Percentiles rank a stretch among this genome's conserved stretches.
These are phyloP conservation scores for Napeogenes sylphis DNA, from an alignment of 2,888 invertebrate species.

Conservation along the genomic window DNA sequence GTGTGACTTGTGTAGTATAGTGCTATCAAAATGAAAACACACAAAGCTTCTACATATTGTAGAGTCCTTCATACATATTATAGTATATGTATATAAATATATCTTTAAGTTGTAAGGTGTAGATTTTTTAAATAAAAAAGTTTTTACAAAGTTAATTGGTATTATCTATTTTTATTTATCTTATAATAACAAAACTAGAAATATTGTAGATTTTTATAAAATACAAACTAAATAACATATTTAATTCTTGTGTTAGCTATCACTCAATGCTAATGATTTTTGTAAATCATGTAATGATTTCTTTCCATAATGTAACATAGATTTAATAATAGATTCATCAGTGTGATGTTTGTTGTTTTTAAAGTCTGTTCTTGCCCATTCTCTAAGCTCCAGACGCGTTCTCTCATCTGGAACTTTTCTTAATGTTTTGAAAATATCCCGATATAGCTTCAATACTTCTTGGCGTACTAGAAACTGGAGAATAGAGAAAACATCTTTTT, in stretches of 20 bases:
- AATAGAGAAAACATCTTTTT: conserved; percentile 38
- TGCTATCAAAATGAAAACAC: neutral
- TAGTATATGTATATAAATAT: conserved; percentile 1
- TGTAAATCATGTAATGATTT: conserved; percentile 83
- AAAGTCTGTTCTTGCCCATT: conserved; percentile 87
- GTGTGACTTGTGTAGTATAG: neutral
- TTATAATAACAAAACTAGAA: neutral
- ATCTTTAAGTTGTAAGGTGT: conserved; percentile 13
- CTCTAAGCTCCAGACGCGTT: conserved; percentile 80
- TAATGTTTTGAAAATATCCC: conserved; percentile 83
- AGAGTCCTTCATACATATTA: neutral
- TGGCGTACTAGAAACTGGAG: conserved; percentile 86
- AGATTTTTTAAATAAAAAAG: conserved; percentile 5
- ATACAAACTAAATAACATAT: no score
- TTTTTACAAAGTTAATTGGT: neutral
- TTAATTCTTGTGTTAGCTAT: conserved; percentile 35
- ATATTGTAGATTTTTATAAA: neutral
- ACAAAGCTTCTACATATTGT: conserved; percentile 1
- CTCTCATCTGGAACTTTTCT: conserved; percentile 80
- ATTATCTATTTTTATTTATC: conserved; percentile 1
- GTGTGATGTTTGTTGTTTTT: conserved; percentile 82
- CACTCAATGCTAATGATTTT: conserved; percentile 80
- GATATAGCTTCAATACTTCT: conserved; percentile 86
- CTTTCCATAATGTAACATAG: conserved; percentile 82
- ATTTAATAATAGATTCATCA: conserved; percentile 85